phyloP scores from a whole-genome alignment of 2,113 vertebrate species.

The Callospermophilus lateralis region DNA sequence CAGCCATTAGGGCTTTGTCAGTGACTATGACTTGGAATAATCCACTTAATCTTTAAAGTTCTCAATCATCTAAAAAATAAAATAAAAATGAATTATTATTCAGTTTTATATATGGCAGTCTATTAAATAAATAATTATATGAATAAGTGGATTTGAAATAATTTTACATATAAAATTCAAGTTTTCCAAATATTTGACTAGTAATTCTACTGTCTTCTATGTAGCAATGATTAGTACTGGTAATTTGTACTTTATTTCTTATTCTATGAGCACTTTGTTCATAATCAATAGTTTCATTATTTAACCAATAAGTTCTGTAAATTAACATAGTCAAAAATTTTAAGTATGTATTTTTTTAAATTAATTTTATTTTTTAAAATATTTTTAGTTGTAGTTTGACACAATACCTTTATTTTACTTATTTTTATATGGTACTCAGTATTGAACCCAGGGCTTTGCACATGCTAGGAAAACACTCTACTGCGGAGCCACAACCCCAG shows the following conservation, averaged over 20 bases:
- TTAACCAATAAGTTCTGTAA: neutral
- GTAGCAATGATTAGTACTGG: neutral
- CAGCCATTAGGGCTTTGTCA: neutral
- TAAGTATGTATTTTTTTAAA: too few species aligned
- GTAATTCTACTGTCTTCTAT: neutral
- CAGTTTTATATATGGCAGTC: neutral
- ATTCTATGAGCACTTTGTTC: neutral
- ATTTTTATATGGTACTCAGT: too few species aligned
- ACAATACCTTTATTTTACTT: too few species aligned
- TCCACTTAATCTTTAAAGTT: neutral
- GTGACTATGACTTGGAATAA: neutral
- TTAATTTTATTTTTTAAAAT: too few species aligned
- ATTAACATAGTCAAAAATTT: neutral
- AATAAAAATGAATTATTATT: neutral
- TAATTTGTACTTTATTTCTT: neutral
- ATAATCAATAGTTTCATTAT: neutral
- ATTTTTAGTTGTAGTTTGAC: too few species aligned
- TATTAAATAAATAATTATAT: neutral
- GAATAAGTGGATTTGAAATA: neutral
- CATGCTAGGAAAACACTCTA: too few species aligned
- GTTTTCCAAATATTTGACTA: neutral
- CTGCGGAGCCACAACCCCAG: too few species aligned
- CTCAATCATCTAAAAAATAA: neutral
- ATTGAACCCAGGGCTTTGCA: too few species aligned
- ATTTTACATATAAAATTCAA: neutral